phyloP scores from a whole-genome alignment of 2,113 vertebrate species.

The Xyliphius kryptos region DNA sequence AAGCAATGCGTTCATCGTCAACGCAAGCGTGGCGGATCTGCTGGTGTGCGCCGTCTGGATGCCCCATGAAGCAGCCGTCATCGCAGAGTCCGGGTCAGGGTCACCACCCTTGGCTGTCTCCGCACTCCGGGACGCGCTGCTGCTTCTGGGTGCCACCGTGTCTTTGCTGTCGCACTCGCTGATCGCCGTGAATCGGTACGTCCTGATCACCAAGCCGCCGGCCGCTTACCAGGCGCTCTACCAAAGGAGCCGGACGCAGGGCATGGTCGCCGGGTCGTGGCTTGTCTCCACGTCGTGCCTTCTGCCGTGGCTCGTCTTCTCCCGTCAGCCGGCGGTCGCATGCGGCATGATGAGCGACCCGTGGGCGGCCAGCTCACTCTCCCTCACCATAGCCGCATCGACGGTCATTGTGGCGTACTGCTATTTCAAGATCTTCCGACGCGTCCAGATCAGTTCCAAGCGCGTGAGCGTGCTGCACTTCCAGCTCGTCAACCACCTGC shows the following conservation, averaged over 20 bases:
- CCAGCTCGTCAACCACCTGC: conserved; percentile 76
- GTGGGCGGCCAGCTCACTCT: conserved; percentile 65
- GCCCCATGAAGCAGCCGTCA: conserved; percentile 77
- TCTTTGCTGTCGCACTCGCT: conserved; percentile 78
- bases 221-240: conserved; percentile 77
- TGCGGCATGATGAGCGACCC: conserved; percentile 48
- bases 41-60: conserved; percentile 82
- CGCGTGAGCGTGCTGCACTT: conserved; percentile 82
- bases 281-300: conserved; percentile 67
- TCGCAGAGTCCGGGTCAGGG: conserved; percentile 56
- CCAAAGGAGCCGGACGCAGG: conserved; percentile 69
- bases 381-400: conserved; percentile 69
- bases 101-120: conserved; percentile 41
- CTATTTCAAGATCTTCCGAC: conserved; percentile 79
- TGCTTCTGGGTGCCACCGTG: conserved; percentile 74
- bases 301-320: conserved; percentile 61
- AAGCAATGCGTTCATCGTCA: conserved; percentile 83
- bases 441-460: conserved; percentile 76
- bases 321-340: conserved; percentile 17
- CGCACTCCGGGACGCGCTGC: conserved; percentile 66
- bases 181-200: conserved; percentile 80
- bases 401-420: conserved; percentile 73
- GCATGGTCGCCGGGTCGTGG: conserved; percentile 77
- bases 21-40: conserved; percentile 76
- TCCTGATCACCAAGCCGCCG: conserved; percentile 79